Conservation (phyloP, 2,113 vertebrate genomes). For the Forbesichthys papilliferus region DNA sequence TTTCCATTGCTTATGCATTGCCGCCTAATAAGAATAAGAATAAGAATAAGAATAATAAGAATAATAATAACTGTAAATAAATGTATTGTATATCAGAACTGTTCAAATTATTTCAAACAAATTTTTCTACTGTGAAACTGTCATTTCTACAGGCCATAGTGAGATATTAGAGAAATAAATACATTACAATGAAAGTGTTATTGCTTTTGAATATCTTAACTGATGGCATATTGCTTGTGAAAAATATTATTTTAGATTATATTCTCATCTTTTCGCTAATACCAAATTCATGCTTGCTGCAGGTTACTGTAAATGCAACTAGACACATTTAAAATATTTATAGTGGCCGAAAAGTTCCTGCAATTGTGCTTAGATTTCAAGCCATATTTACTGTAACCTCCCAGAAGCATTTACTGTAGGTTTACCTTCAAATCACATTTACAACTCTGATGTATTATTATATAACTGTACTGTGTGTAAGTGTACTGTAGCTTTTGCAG, state of each 20-base stretch:
- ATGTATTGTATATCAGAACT: not conserved
- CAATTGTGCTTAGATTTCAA: too few species aligned
- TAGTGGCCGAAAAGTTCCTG: too few species aligned
- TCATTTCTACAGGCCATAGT: constrained; percentile 8
- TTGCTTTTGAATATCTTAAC: not conserved
- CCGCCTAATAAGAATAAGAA: not conserved
- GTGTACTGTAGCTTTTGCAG: too few species aligned
- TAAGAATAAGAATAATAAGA: not conserved
- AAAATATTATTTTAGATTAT: not conserved
- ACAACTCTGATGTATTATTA: too few species aligned
- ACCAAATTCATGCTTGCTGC: constrained; percentile 8
- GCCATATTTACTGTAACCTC: too few species aligned
- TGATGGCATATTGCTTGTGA: not conserved
- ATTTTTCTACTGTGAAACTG: constrained; percentile 16
- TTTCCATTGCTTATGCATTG: too few species aligned
- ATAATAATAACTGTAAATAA: not conserved
- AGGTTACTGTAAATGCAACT: too few species aligned
- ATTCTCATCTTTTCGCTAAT: not conserved
- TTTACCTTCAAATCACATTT: too few species aligned
- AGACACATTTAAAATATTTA: too few species aligned
- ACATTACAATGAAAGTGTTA: not conserved
- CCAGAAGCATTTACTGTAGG: too few species aligned
- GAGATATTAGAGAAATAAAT: not conserved
- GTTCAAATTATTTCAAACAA: too few species aligned
- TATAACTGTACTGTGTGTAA: too few species aligned